Evolutionary conservation across 92 coral and sea anemone species (phyloP).

Genomic region (Epizoanthus rinbou): DNA sequence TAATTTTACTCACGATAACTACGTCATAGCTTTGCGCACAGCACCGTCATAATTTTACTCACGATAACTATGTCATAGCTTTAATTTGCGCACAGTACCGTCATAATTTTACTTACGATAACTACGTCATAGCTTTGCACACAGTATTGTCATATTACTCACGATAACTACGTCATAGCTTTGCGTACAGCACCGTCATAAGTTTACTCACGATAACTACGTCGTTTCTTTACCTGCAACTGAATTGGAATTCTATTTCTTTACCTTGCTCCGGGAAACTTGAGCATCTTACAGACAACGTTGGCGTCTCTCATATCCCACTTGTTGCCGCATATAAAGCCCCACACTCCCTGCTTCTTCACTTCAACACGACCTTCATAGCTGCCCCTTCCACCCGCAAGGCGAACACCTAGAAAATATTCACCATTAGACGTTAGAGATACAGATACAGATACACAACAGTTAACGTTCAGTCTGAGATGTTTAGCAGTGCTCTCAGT

Average conservation of each 20-base stretch:
- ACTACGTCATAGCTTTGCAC: no score
- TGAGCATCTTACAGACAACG: slow-evolving; percentile 32
- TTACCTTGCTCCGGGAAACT: slow-evolving; percentile 19
- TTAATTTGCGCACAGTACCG: no score
- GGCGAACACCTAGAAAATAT: slow-evolving; percentile 22
- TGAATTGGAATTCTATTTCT: background rate
- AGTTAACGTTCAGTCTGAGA: no score
- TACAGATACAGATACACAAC: no score
- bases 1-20: background rate
- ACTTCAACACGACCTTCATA: slow-evolving; percentile 18
- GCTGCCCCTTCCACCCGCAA: slow-evolving; percentile 1
- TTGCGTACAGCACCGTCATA: background rate
- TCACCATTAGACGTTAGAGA: background rate
- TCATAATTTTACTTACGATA: background rate
- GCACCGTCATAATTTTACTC: no score
- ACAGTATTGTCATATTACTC: no score
- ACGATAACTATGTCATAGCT: no score
- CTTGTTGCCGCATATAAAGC: slow-evolving; percentile 15
- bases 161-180: no score
- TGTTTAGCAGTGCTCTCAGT: no score
- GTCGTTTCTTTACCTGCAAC: background rate
- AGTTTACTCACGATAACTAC: background rate
- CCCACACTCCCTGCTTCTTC: slow-evolving; percentile 13
- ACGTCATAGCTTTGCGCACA: no score
- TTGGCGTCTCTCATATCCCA: slow-evolving; percentile 39